Evolutionary conservation across 2,888 invertebrate genomes (phyloP), one percentile per base, ranked within the genome.

Genomic region (Napeogenes inachia): DNA sequence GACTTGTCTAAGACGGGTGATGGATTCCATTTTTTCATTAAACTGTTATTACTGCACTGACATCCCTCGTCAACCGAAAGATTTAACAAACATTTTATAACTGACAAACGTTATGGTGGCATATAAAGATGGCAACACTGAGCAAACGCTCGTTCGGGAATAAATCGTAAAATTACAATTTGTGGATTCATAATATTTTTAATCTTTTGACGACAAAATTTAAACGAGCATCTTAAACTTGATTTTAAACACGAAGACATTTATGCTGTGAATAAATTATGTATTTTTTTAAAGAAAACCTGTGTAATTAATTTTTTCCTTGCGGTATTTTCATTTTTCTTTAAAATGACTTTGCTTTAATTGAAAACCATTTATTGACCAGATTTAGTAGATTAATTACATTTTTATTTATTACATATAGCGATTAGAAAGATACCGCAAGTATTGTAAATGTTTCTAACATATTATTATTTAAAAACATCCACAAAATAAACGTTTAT

Each of bases 1-100:
- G 76, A 76, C 77, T 76, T 73, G 72, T 63, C 61, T 67, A 50
- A 64, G 68, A 57, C 62, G 62, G 55, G 54, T 60, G 46, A 63
- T 68, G 54, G 57, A 60, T 59, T 56, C 59, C 57, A 45, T 65
- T 50, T 54, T 59, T 63, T 54, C 13, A 59, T 66, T 64, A 33
- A 60, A 64, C 62, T 62, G 60, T 59, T 62, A 56, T 58, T n/a
- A 61, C 57, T 13, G 33, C 45, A 45, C 35, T 35, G 45, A 57
- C 35, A 61, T 57, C 45, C 61, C 42, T 57, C 54, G 54, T 61
- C 61, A 54, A 45, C 21, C 32, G 35, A 50, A 50, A 50, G 50
- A 50, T 50, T 50, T 50, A 50, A 21, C 30, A 30, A 50, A 50
- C 6, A 30, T 50, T 50, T 30, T 50, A 50, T 50, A 50, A 8